A percentile compares a stretch with the other conserved stretches of the same genome.
phyloP scores from a whole-genome alignment of 2,888 invertebrate species.

The Rutpela maculata region DNA sequence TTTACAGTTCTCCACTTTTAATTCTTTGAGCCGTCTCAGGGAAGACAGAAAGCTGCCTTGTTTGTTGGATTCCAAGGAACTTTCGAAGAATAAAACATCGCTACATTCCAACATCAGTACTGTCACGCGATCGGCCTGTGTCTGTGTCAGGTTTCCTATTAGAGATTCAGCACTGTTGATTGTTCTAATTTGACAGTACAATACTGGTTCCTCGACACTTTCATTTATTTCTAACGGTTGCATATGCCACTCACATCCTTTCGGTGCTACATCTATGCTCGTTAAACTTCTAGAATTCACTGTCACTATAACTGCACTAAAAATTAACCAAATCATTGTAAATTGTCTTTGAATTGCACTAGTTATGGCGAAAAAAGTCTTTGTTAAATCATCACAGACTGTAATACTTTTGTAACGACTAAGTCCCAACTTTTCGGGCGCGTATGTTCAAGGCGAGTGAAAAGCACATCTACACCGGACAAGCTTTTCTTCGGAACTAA shows the following conservation, averaged over 20 bases:
- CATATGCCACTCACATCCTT: slow-evolving; percentile 84
- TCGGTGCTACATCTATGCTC: slow-evolving; percentile 79
- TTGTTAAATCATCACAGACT: slow-evolving; percentile 60
- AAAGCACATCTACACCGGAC: slow-evolving; percentile 48
- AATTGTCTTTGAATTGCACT: slow-evolving; percentile 33
- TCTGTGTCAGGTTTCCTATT: slow-evolving; percentile 81
- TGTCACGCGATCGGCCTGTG: slow-evolving; percentile 82
- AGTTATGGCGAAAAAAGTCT: slow-evolving; percentile 23
- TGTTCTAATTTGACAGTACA: slow-evolving; percentile 83
- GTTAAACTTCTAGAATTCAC: slow-evolving; percentile 68
- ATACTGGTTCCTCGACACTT: slow-evolving; percentile 76
- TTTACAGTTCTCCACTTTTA: slow-evolving; percentile 86
- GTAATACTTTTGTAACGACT: slow-evolving; percentile 16
- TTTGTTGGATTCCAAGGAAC: slow-evolving; percentile 77
- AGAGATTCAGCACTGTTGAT: slow-evolving; percentile 83
- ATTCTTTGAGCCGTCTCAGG: slow-evolving; percentile 80
- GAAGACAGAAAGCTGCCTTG: slow-evolving; percentile 77
- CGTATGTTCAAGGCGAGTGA: slow-evolving; percentile 29
- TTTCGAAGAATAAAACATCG: slow-evolving; percentile 85
- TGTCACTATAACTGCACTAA: slow-evolving; percentile 59
- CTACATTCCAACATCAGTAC: slow-evolving; percentile 84
- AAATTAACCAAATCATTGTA: slow-evolving; percentile 59
- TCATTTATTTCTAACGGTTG: slow-evolving; percentile 76
- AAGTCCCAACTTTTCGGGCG: slow-evolving; percentile 19
- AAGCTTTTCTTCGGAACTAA: slow-evolving; percentile 61